phyloP scores from a whole-genome alignment of 2,888 invertebrate species.

The Ditula angustiorana region DNA sequence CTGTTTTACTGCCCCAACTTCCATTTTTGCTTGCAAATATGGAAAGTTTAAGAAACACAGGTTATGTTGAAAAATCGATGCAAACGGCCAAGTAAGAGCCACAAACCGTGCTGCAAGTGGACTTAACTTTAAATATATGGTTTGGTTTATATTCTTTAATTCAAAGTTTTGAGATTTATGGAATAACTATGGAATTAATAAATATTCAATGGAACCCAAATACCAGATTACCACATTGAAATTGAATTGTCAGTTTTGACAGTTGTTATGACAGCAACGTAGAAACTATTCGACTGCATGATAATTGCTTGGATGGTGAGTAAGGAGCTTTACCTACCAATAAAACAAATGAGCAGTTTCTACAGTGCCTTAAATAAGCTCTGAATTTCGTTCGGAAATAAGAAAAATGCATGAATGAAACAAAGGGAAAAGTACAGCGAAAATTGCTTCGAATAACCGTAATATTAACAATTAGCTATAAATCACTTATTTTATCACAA shows the following conservation, averaged over 20 bases:
- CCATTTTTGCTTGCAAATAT: conserved; percentile 59
- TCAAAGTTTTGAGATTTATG: neutral
- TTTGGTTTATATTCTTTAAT: neutral
- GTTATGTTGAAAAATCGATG: conserved; percentile 46
- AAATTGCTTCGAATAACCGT: too few relatives aligned
- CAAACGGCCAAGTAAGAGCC: neutral
- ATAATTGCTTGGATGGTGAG: too few relatives aligned
- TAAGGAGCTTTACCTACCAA: too few relatives aligned
- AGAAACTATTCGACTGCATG: too few relatives aligned
- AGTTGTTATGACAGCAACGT: too few relatives aligned
- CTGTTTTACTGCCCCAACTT: conserved; percentile 80
- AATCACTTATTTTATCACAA: too few relatives aligned
- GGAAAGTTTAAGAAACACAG: conserved; percentile 32
- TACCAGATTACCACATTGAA: neutral
- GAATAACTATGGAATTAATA: neutral
- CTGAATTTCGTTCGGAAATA: conserved; percentile 1
- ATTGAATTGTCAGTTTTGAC: neutral
- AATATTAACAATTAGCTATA: too few relatives aligned
- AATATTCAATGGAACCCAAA: neutral
- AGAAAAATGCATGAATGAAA: neutral
- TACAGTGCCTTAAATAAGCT: neutral
- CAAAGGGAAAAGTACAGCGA: neutral
- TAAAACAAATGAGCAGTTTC: neutral
- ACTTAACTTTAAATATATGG: neutral
- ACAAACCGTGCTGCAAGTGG: neutral